Evolutionary conservation across 2,113 vertebrate species (phyloP).

Genomic region (Boleophthalmus pectinirostris): DNA sequence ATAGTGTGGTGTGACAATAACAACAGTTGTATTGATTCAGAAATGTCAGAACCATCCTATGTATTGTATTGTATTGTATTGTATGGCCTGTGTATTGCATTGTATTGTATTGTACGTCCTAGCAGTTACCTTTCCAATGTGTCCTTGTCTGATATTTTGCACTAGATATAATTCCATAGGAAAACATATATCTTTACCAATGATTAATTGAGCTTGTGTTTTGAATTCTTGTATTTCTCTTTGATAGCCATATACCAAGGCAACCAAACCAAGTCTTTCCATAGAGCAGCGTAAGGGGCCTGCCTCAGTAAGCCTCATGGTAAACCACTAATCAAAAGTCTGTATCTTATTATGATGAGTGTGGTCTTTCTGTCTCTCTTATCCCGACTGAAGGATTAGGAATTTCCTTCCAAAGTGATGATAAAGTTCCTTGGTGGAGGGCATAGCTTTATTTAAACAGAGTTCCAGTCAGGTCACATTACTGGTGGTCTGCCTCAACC

Average conservation of each 20-base stretch:
- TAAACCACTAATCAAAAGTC: background rate
- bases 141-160: too few relatives aligned
- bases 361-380: background rate
- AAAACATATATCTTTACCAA: too few relatives aligned
- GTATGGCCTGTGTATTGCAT: too few relatives aligned
- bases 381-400: background rate
- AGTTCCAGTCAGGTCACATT: background rate
- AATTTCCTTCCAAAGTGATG: slow-evolving; percentile 5
- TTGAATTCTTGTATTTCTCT: background rate
- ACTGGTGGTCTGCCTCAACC: background rate
- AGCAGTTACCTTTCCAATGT: too few relatives aligned
- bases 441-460: background rate
- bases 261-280: background rate
- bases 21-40: too few relatives aligned
- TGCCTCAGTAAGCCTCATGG: background rate
- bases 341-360: background rate
- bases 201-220: too few relatives aligned
- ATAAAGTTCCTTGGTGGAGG: background rate
- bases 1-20: too few relatives aligned
- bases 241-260: background rate
- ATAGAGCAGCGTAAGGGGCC: background rate
- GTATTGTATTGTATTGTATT: too few relatives aligned
- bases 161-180: too few relatives aligned
- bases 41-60: too few relatives aligned
- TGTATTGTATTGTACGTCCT: too few relatives aligned